Conservation (phyloP, 2,888 invertebrate species). For the Diploptera punctata region DNA sequence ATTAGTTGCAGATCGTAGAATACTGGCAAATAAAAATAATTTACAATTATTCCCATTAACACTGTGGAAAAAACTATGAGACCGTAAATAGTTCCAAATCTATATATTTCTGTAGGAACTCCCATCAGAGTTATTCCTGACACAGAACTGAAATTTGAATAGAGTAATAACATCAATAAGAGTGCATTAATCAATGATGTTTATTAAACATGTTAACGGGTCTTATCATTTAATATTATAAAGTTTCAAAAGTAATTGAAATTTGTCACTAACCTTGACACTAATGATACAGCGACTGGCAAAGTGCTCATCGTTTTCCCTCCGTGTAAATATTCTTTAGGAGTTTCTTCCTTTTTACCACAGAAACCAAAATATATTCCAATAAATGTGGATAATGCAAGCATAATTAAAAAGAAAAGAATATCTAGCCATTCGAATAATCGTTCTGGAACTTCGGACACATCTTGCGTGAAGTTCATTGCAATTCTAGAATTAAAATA, state of each 20-base stretch:
- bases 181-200: neutral
- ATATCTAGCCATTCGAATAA: neutral
- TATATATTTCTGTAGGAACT: constrained; percentile 76
- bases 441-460: neutral
- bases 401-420: neutral
- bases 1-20: constrained; percentile 73
- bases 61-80: constrained; percentile 56
- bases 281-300: neutral
- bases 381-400: neutral
- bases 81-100: constrained; percentile 70
- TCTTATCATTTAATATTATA: neutral
- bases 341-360: constrained; percentile 60
- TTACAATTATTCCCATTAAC: constrained; percentile 50
- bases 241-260: neutral
- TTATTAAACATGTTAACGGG: neutral
- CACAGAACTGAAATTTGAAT: neutral
- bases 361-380: constrained; percentile 56
- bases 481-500: neutral
- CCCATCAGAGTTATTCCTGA: constrained; percentile 57
- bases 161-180: neutral
- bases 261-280: neutral
- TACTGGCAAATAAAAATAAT: constrained; percentile 64
- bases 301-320: neutral
- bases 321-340: neutral
- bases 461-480: neutral